Conservation (phyloP, 2,797 vertebrate species). For the Hippoglossus hippoglossus region DNA sequence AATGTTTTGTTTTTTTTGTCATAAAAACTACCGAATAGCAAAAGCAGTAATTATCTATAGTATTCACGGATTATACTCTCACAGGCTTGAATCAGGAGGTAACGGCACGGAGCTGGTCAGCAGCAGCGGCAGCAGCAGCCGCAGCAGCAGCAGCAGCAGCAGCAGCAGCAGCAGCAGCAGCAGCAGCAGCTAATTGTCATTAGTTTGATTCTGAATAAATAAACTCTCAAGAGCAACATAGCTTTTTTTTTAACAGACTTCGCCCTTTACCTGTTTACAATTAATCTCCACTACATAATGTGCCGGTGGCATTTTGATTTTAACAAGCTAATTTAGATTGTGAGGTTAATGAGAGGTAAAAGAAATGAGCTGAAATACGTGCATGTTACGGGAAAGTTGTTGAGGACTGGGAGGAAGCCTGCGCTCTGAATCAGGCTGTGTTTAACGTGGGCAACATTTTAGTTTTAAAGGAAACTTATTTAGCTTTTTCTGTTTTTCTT, state of each 20-base stretch:
- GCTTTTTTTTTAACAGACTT: background rate
- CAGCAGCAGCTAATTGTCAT: background rate
- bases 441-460: too few relatives aligned
- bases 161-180: background rate
- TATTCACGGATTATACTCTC: too few relatives aligned
- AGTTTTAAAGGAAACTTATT: too few relatives aligned
- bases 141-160: background rate
- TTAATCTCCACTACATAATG: constrained; percentile 6
- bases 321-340: constrained; percentile 4
- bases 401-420: background rate
- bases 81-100: too few relatives aligned
- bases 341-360: background rate
- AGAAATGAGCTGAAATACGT: background rate
- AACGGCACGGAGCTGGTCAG: background rate
- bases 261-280: background rate
- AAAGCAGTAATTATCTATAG: too few relatives aligned
- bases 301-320: constrained; percentile 12
- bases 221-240: background rate
- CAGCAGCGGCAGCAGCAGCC: background rate
- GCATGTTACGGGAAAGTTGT: background rate
- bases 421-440: background rate
- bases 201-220: background rate
- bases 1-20: background rate
- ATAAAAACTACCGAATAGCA: too few relatives aligned
- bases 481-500: too few relatives aligned